phyloP scores from a whole-genome alignment of 2,113 vertebrate species.

The Notarius quadriscutis region DNA sequence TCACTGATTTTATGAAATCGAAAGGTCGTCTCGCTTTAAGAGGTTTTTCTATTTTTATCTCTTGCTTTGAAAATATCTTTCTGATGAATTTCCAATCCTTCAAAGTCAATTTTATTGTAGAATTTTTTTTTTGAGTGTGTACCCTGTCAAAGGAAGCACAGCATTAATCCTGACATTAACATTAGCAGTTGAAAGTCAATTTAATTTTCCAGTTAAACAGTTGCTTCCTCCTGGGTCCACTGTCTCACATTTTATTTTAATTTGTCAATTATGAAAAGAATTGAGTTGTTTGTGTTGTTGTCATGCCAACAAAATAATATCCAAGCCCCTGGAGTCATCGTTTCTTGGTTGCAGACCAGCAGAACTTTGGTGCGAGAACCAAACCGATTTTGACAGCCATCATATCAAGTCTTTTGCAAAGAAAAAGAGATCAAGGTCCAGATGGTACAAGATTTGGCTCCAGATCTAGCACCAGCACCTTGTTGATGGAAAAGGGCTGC shows the following conservation, averaged over 20 bases:
- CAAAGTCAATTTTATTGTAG: not conserved
- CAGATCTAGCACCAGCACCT: not conserved
- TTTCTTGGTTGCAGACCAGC: not conserved
- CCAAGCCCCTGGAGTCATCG: not conserved
- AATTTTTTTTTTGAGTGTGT: not conserved
- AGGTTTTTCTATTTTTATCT: too few relatives aligned
- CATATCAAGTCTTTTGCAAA: not conserved
- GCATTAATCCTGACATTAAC: not conserved
- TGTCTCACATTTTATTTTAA: not conserved
- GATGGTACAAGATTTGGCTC: not conserved
- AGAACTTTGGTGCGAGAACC: not conserved
- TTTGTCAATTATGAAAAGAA: not conserved
- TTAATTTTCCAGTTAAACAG: not conserved
- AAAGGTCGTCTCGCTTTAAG: too few relatives aligned
- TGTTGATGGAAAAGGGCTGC: not conserved
- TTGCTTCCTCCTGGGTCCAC: not conserved
- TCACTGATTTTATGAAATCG: too few relatives aligned
- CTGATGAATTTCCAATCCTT: too few relatives aligned
- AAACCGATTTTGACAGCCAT: not conserved
- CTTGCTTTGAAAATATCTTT: too few relatives aligned
- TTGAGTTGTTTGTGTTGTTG: not conserved
- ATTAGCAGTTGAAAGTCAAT: not conserved
- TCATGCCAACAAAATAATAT: not conserved
- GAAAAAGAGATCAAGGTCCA: conserved; percentile 2
- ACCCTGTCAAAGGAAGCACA: not conserved